Conservation (phyloP, 2,113 vertebrate genomes). For the Ictalurus punctatus region DNA sequence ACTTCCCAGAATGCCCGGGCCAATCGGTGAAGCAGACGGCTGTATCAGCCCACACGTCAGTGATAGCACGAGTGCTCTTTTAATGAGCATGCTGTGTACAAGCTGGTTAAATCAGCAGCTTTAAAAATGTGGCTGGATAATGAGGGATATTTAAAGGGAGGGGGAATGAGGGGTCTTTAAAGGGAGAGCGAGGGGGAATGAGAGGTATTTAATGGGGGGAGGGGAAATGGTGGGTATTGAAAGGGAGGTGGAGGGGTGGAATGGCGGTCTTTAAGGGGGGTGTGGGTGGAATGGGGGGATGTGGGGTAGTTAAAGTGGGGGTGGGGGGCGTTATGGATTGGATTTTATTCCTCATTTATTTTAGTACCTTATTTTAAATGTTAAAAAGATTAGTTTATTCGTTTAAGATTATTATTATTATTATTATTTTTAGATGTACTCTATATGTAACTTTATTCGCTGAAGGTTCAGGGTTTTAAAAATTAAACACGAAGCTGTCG, state of each 20-base stretch:
- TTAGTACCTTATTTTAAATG: not conserved
- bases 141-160: not conserved
- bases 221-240: no score
- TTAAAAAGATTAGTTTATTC: not conserved
- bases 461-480: not conserved
- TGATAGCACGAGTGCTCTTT: not conserved
- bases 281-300: no score
- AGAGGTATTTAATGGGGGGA: no score
- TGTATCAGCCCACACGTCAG: not conserved
- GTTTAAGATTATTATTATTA: not conserved
- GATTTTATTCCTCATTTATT: not conserved
- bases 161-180: no score
- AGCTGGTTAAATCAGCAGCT: not conserved
- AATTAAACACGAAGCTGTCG: not conserved
- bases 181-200: no score
- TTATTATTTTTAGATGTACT: not conserved
- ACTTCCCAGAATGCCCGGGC: not conserved
- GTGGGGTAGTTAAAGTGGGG: no score
- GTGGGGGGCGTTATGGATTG: not conserved
- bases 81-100: not conserved
- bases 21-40: not conserved
- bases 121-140: not conserved
- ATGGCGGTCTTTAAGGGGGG: no score
- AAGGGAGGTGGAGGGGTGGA: no score
- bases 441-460: not conserved